These are phyloP conservation scores for Octodonta nipae DNA, from an alignment of 2,888 invertebrate species.

Conservation along the genomic window DNA sequence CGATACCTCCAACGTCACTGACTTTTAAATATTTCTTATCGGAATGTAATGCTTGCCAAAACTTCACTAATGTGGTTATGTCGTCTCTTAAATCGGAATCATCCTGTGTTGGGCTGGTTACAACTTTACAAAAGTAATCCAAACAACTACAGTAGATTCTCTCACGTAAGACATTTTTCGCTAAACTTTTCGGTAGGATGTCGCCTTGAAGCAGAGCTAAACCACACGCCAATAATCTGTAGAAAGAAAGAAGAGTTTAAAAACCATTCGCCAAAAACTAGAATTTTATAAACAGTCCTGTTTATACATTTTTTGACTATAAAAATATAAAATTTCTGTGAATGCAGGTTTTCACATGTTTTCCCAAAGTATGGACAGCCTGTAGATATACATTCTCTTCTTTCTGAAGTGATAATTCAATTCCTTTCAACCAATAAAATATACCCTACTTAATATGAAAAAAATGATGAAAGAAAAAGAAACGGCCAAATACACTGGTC, in stretches of 20 bases:
- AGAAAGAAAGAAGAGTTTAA: slow-evolving; percentile 14
- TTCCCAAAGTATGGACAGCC: too few relatives aligned
- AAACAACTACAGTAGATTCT: slow-evolving; percentile 87
- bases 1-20: slow-evolving; percentile 66
- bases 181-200: slow-evolving; percentile 68
- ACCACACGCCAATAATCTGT: slow-evolving; percentile 76
- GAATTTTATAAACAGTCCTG: too few relatives aligned
- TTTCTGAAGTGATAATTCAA: too few relatives aligned
- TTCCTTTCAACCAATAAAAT: too few relatives aligned
- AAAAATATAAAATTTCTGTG: too few relatives aligned
- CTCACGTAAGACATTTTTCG: slow-evolving; percentile 86
- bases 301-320: too few relatives aligned
- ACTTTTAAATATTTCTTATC: slow-evolving; percentile 83
- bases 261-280: neutral
- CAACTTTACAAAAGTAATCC: slow-evolving; percentile 87
- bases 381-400: too few relatives aligned
- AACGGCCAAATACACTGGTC: too few relatives aligned
- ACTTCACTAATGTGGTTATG: slow-evolving; percentile 73
- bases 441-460: too few relatives aligned
- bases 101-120: slow-evolving; percentile 76
- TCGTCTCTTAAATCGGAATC: slow-evolving; percentile 73
- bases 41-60: slow-evolving; percentile 92
- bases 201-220: slow-evolving; percentile 88
- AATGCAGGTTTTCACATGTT: too few relatives aligned
- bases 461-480: too few relatives aligned